Conservation (phyloP, 2,888 invertebrate genomes). For the Andricus quercusramuli region DNA sequence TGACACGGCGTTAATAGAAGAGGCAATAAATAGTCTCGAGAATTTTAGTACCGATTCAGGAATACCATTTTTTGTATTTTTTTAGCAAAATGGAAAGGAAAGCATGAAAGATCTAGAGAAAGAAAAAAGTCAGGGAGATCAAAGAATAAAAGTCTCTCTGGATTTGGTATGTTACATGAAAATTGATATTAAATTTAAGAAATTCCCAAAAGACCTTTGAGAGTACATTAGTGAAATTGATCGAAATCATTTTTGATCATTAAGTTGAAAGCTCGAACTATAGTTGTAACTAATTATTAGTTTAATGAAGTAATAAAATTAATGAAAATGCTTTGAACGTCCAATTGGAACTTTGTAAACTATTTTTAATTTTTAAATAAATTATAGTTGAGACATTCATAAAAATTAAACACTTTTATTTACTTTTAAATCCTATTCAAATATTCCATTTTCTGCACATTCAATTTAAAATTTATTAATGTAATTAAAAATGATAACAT, state of each 20-base stretch:
- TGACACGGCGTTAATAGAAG: neutral
- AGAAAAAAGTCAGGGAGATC: neutral
- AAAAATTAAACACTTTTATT: no score
- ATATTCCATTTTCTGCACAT: no score
- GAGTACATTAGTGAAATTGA: slow-evolving; percentile 25
- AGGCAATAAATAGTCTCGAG: neutral
- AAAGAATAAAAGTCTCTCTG: slow-evolving; percentile 1
- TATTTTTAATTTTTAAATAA: no score
- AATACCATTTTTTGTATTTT: neutral
- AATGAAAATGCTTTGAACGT: no score
- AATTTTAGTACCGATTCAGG: neutral
- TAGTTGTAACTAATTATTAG: neutral
- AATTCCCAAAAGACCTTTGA: slow-evolving; percentile 14
- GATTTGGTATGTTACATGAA: neutral
- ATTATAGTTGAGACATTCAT: no score
- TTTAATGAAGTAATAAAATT: no score
- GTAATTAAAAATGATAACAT: no score
- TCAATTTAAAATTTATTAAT: no score
- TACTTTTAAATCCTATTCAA: no score
- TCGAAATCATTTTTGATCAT: slow-evolving; percentile 12
- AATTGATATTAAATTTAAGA: slow-evolving; percentile 26
- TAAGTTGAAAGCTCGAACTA: slow-evolving; percentile 4
- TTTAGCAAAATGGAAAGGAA: neutral
- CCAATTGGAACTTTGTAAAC: no score
- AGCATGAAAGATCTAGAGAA: neutral